Conservation (phyloP, 2,797 vertebrate species). For the Melanotaenia boesemani region DNA sequence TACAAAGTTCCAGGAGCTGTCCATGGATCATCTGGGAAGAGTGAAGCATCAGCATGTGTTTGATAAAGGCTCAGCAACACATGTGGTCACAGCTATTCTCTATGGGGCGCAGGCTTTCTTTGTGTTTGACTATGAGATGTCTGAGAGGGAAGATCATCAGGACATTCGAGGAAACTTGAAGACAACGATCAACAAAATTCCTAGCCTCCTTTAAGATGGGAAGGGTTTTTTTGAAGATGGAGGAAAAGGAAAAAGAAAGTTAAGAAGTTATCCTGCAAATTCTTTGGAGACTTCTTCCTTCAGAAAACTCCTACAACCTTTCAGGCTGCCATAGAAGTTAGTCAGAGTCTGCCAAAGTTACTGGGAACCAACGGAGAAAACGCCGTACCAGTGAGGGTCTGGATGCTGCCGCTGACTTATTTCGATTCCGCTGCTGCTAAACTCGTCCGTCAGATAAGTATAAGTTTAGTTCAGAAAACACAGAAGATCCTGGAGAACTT, state of each 20-base stretch:
- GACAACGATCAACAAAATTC: slow-evolving; percentile 59
- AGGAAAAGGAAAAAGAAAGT: slow-evolving; percentile 28
- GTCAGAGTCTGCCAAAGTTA: slow-evolving; percentile 57
- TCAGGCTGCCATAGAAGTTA: slow-evolving; percentile 60
- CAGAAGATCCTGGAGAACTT: slow-evolving; percentile 65
- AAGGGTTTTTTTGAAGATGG: slow-evolving; percentile 41
- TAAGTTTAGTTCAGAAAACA: slow-evolving; percentile 29
- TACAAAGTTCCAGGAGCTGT: slow-evolving; percentile 51
- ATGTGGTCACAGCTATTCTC: slow-evolving; percentile 38
- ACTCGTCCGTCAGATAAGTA: slow-evolving; percentile 67
- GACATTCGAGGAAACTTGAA: slow-evolving; percentile 59
- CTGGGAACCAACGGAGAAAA: slow-evolving; percentile 66
- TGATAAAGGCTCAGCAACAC: slow-evolving; percentile 63
- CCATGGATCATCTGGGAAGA: slow-evolving; percentile 67
- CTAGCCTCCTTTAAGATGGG: slow-evolving; percentile 4
- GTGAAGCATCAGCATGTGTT: slow-evolving; percentile 46
- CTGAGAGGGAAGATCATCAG: slow-evolving; percentile 36
- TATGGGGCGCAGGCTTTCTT: slow-evolving; percentile 77
- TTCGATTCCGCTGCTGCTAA: slow-evolving; percentile 58
- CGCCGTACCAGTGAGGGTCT: slow-evolving; percentile 64
- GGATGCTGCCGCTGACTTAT: slow-evolving; percentile 68
- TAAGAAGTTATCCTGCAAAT: slow-evolving; percentile 71
- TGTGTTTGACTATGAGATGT: slow-evolving; percentile 69
- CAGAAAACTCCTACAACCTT: slow-evolving; percentile 25
- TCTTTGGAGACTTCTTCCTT: slow-evolving; percentile 67